These are phyloP conservation scores for Drosophila anomalata DNA, from an alignment of 2,888 invertebrate species.

Conservation along the genomic window DNA sequence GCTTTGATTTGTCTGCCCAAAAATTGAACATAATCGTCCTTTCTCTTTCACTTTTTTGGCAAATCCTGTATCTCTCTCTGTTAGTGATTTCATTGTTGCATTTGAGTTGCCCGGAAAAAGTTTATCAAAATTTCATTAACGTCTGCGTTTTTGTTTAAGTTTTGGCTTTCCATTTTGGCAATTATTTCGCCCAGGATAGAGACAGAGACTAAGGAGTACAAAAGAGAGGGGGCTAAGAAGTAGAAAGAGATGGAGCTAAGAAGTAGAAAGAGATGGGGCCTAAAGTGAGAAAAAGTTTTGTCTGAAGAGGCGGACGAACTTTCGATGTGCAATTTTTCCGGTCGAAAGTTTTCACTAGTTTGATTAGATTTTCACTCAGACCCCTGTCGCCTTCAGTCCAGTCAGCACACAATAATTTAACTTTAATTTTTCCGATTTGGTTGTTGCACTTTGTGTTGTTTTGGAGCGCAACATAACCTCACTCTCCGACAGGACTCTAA, in stretches of 20 bases:
- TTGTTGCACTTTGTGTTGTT: conserved; percentile 24
- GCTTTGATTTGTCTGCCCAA: conserved; percentile 52
- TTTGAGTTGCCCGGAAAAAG: conserved; percentile 51
- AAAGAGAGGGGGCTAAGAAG: neutral
- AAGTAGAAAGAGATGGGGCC: neutral
- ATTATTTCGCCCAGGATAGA: conserved; percentile 52
- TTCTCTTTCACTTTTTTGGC: conserved; percentile 41
- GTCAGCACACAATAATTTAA: conserved; percentile 38
- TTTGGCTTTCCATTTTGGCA: conserved; percentile 68
- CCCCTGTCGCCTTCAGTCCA: conserved; percentile 17
- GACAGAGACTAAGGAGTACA: conserved; percentile 3
- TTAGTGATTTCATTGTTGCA: conserved; percentile 34
- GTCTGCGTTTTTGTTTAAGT: conserved; percentile 77
- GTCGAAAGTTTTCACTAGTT: conserved; percentile 59
- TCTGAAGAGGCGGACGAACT: conserved; percentile 47
- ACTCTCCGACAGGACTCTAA: conserved; percentile 19
- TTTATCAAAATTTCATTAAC: conserved; percentile 81
- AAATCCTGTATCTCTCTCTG: conserved; percentile 10
- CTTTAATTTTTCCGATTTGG: conserved; percentile 28
- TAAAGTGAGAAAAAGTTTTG: conserved; percentile 42
- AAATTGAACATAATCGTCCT: conserved; percentile 21
- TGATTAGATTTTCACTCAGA: conserved; percentile 38
- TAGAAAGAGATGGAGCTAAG: neutral
- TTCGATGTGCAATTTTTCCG: conserved; percentile 64
- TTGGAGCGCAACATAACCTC: neutral